Evolutionary conservation across 2,113 vertebrate genomes (phyloP), one percentile per base, ranked within the genome.

Genomic region (Jacana jacana): DNA sequence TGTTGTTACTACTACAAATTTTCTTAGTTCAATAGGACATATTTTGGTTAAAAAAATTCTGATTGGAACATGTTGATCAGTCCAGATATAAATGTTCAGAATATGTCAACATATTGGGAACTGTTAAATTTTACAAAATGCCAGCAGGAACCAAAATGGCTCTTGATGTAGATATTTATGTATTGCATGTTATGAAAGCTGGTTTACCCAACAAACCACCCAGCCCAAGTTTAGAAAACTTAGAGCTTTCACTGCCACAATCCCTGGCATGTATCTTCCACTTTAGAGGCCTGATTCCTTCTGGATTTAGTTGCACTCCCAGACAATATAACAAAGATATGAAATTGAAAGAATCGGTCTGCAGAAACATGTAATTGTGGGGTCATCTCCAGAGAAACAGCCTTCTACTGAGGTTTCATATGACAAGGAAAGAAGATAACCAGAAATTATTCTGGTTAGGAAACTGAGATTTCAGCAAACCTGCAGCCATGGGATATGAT

Each of bases 311-410:
- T 1, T 76, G 18, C 23, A 52, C 11, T 17, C 46, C 40, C n/a
- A 82, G 40, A 48, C 4, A 12, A n/a, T 22, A n/a, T 0, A 61
- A 10, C 22, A 70, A 51, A 65, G 55, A 3, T 0, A 1, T 13
- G 46, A 39, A 58, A 66, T 23, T 1, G 2, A 25, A 52, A 66
- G 13, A 11, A 20, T 20, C 22, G 11, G 2, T 79, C 37, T 52
- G 17, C 33, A 75, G 80, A 52, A 91, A 8, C 10, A 2, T 11
- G 1, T 46, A 18, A 35, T 11, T 2, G 0, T 65, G 35, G 20
- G 17, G 37, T 25, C 1, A 2, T 23, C 72, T 64, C 18, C 61
- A 25, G 49, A 72, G 14, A 54, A 37, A 20, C 12, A 1, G 6
- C 24, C 52, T 37, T 16, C 28, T 68, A 23, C 57, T 30, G 24